A percentile compares a stretch with the other conserved stretches of the same genome.
Conservation (phyloP, 53 echinoderm and acorn worm genomes). For the Mesocentrotus franciscanus region DNA sequence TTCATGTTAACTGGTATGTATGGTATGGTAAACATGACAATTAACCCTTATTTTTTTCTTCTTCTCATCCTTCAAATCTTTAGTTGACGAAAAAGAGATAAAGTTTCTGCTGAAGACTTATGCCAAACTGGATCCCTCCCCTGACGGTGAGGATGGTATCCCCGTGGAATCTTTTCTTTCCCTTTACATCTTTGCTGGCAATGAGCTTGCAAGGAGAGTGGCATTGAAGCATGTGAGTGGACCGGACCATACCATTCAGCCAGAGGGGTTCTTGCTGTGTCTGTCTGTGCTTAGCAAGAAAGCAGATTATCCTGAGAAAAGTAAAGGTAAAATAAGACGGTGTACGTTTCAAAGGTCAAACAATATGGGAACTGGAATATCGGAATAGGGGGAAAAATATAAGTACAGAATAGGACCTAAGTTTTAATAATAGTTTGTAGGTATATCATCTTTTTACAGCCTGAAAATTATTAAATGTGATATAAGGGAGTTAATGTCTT, state of each 20-base stretch:
- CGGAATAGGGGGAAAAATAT: no score
- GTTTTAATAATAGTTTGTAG: no score
- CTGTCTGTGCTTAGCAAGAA: conserved; percentile 79
- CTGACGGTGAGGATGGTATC: conserved; percentile 77
- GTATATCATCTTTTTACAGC: no score
- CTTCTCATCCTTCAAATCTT: not conserved
- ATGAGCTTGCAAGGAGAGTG: conserved; percentile 77
- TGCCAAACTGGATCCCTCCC: conserved; percentile 73
- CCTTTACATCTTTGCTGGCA: conserved; percentile 80
- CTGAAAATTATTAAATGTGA: no score
- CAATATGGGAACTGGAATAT: not conserved
- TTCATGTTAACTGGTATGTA: not conserved
- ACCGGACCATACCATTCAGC: conserved; percentile 67
- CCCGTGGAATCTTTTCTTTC: conserved; percentile 74
- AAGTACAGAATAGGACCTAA: no score
- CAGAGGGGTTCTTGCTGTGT: conserved; percentile 75
- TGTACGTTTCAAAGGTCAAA: no score
- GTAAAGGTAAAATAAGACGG: conserved; percentile 64
- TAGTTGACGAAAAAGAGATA: conserved; percentile 83
- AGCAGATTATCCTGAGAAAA: conserved; percentile 82
- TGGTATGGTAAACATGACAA: not conserved
- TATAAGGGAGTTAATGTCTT: no score
- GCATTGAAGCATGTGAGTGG: conserved; percentile 66
- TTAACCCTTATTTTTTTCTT: no score
- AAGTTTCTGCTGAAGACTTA: conserved; percentile 73